Percentiles rank a stretch among this genome's conserved stretches.
Conservation (phyloP, 2,113 vertebrate species). For the Melanerpes aurifrons region DNA sequence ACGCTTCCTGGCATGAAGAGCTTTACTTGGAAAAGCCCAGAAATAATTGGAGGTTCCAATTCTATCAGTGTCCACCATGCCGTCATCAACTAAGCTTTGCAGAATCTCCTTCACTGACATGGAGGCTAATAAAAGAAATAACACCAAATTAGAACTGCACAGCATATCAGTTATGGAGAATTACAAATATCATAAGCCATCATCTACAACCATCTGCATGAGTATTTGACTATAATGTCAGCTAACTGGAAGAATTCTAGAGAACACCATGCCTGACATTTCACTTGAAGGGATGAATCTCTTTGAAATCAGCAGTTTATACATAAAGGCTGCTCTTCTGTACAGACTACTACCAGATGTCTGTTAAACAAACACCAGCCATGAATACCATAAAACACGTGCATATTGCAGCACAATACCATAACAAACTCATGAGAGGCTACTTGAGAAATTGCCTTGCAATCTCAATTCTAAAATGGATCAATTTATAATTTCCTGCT, state of each 20-base stretch:
- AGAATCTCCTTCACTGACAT: slow-evolving; percentile 97
- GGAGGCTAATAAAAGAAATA: slow-evolving; percentile 79
- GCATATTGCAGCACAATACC: background rate
- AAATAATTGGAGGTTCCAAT: slow-evolving; percentile 98
- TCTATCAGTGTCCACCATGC: slow-evolving; percentile 94
- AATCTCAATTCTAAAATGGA: background rate
- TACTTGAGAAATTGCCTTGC: background rate
- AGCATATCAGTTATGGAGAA: background rate
- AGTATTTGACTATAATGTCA: background rate
- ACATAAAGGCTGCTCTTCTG: background rate
- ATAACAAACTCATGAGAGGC: background rate
- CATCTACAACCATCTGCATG: background rate
- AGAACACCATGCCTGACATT: background rate
- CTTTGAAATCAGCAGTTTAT: background rate
- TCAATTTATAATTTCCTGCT: background rate
- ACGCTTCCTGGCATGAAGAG: slow-evolving; percentile 84
- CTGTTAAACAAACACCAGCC: background rate
- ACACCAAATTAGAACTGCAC: background rate
- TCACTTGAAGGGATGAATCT: background rate
- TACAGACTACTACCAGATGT: background rate
- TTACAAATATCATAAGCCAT: background rate
- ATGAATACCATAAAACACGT: background rate
- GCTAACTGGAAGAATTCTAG: background rate
- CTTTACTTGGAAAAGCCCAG: slow-evolving; percentile 98
- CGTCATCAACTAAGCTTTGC: slow-evolving; percentile 96